phyloP scores from a whole-genome alignment of 2,113 vertebrate species.

The Cottus gobio region DNA sequence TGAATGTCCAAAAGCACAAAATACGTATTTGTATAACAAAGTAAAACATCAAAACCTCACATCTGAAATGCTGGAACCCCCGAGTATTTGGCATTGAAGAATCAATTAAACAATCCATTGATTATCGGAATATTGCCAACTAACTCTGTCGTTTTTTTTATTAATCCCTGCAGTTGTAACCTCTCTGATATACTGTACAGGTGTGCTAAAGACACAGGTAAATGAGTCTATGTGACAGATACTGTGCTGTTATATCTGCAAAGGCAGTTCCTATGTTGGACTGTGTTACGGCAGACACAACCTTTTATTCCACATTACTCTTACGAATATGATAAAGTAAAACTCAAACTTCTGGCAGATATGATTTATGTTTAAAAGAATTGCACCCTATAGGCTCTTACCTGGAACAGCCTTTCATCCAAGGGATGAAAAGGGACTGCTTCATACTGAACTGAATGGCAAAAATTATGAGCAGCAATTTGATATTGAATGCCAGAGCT shows the following conservation, averaged over 20 bases:
- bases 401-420: conserved; percentile 7
- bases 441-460: background rate
- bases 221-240: background rate
- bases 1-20: background rate
- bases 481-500: background rate
- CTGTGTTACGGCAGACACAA: background rate
- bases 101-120: background rate
- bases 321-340: background rate
- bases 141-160: background rate
- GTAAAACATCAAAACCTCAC: background rate
- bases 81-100: background rate
- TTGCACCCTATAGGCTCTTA: conserved; percentile 1
- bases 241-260: background rate
- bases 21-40: background rate
- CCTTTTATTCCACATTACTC: background rate
- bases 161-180: background rate
- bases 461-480: background rate
- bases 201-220: background rate
- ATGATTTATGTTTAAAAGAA: conserved; percentile 21
- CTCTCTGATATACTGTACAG: background rate
- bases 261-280: background rate
- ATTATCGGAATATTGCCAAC: background rate
- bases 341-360: background rate
- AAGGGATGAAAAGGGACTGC: background rate
- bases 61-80: background rate